Evolutionary conservation across 2,888 invertebrate genomes (phyloP).

Genomic region (Ochropleura plecta): DNA sequence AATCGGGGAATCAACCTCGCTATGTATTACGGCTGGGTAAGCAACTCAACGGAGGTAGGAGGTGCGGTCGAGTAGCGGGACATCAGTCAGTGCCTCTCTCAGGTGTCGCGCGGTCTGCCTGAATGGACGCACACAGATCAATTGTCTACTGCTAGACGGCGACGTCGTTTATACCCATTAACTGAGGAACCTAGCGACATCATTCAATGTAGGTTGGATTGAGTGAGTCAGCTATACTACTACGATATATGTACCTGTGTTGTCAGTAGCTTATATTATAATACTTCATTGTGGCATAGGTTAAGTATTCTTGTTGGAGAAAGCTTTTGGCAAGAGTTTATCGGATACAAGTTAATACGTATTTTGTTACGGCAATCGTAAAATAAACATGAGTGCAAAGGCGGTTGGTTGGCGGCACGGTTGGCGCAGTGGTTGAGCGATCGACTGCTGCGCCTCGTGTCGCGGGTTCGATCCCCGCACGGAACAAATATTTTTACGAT

Average conservation of each 20-base stretch:
- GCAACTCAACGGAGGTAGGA: conserved; percentile 63
- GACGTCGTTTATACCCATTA: conserved; percentile 23
- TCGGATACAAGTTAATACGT: neutral
- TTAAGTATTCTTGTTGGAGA: neutral
- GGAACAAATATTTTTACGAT: no score
- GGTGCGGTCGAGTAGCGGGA: conserved; percentile 60
- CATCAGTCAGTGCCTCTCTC: conserved; percentile 58
- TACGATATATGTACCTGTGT: neutral
- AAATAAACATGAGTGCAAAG: conserved; percentile 25
- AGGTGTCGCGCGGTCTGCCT: conserved; percentile 44
- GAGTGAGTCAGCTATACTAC: neutral
- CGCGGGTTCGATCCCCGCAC: no score
- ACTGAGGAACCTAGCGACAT: neutral
- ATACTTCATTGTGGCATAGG: neutral
- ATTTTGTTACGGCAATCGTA: neutral
- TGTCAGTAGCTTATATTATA: neutral
- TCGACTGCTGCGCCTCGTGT: no score
- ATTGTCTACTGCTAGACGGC: conserved; percentile 33
- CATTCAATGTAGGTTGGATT: neutral
- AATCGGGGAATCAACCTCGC: neutral
- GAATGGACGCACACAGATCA: conserved; percentile 46
- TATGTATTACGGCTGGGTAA: neutral
- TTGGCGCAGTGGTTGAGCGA: no score
- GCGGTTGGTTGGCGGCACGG: no score
- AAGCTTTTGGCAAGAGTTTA: neutral